Evolutionary conservation across 1,140 invertebrate genomes (phyloP).

Genomic region (Drosophila paulistorum): DNA sequence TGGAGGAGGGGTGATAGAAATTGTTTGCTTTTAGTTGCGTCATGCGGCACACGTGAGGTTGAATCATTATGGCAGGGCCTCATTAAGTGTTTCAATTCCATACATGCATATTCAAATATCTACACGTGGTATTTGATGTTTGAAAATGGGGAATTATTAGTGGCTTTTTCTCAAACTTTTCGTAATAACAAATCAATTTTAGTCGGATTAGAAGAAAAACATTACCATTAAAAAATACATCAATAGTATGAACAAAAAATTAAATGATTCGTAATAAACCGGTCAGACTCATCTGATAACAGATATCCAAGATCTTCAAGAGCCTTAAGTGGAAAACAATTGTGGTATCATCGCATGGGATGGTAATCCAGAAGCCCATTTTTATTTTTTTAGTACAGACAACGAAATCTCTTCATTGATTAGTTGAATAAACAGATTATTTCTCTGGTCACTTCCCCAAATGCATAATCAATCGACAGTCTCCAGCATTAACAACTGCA

Average conservation of each 20-base stretch:
- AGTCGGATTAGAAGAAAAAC: no score
- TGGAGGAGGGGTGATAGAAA: slow-evolving; percentile 28
- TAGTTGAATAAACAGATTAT: no score
- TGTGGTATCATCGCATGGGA: no score
- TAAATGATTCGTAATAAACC: no score
- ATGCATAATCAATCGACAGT: slow-evolving; percentile 31
- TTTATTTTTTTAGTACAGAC: no score
- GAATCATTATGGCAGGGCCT: slow-evolving; percentile 39
- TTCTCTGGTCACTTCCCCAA: background rate
- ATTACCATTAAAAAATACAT: no score
- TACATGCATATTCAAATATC: background rate
- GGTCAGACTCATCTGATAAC: no score
- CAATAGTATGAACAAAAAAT: no score
- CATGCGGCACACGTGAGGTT: slow-evolving; percentile 49
- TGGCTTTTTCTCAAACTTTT: background rate
- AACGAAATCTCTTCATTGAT: no score
- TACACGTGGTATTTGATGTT: background rate
- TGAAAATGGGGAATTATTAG: background rate
- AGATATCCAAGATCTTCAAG: no score
- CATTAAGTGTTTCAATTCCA: slow-evolving; percentile 53
- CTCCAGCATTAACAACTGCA: slow-evolving; percentile 30
- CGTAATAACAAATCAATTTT: slow-evolving; percentile 1
- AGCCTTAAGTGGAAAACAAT: no score
- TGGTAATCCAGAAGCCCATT: no score
- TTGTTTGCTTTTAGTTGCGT: slow-evolving; percentile 72